Evolutionary conservation across 2,888 invertebrate species (phyloP).

Genomic region (Mamestra brassicae): DNA sequence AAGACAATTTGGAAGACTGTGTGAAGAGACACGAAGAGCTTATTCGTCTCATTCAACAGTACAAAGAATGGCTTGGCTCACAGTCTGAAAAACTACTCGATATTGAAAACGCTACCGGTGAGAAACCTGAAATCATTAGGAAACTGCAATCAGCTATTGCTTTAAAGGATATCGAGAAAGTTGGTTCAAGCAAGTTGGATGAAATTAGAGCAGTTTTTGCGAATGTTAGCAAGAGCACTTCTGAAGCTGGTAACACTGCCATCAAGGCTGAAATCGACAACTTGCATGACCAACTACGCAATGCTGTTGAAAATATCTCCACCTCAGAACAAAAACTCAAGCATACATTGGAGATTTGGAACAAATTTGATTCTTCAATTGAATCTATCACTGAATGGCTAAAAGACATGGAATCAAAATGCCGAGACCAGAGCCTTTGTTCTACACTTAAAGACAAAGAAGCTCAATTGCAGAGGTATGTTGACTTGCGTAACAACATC

Average conservation of each 20-base stretch:
- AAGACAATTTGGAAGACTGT: slow-evolving; percentile 96
- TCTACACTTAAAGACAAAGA: slow-evolving; percentile 96
- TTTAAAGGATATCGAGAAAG: slow-evolving; percentile 92
- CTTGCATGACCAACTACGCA: slow-evolving; percentile 92
- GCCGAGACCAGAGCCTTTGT: slow-evolving; percentile 96
- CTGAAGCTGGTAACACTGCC: slow-evolving; percentile 94
- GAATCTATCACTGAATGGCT: slow-evolving; percentile 97
- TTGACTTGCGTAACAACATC: slow-evolving; percentile 94
- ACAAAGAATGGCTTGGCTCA: slow-evolving; percentile 95
- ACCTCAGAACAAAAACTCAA: slow-evolving; percentile 94
- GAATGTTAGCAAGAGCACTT: slow-evolving; percentile 94
- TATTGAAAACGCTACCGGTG: slow-evolving; percentile 96
- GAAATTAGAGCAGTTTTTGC: slow-evolving; percentile 93
- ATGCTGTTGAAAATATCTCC: slow-evolving; percentile 93
- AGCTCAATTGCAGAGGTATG: slow-evolving; percentile 93
- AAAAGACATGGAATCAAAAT: slow-evolving; percentile 95
- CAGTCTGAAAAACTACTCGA: slow-evolving; percentile 95
- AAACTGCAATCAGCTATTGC: slow-evolving; percentile 92
- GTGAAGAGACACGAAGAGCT: slow-evolving; percentile 96
- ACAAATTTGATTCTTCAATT: slow-evolving; percentile 95
- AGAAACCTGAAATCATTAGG: slow-evolving; percentile 95
- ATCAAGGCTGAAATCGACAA: slow-evolving; percentile 94
- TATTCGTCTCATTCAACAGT: slow-evolving; percentile 93
- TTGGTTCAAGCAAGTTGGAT: slow-evolving; percentile 92
- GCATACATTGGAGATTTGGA: slow-evolving; percentile 95